Conservation (phyloP, 2,113 vertebrate genomes). For the Ctenomys sociabilis region DNA sequence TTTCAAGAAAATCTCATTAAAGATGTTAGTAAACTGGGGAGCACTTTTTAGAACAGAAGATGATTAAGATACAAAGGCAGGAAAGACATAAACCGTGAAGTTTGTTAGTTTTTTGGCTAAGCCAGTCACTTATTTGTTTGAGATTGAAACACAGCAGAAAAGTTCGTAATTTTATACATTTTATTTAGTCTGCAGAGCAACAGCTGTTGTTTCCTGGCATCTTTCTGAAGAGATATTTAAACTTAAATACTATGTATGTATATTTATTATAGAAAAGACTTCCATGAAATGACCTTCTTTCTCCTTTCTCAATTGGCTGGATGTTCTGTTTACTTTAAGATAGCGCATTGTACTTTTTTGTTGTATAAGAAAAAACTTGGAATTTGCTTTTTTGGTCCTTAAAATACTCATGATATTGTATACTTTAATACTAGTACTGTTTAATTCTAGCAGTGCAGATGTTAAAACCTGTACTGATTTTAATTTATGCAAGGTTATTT, state of each 20-base stretch:
- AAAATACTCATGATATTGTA: neutral
- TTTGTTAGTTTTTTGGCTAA: conserved; percentile 61
- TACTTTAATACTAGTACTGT: neutral
- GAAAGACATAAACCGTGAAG: conserved; percentile 61
- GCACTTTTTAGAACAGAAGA: conserved; percentile 75
- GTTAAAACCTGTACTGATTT: neutral
- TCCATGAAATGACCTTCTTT: conserved; percentile 64
- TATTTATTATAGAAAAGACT: conserved; percentile 44
- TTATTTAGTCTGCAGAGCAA: conserved; percentile 51
- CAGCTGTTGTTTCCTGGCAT: conserved; percentile 74
- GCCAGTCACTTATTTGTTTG: conserved; percentile 70
- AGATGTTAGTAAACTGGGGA: conserved; percentile 78
- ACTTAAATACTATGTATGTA: conserved; percentile 41
- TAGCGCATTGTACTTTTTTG: conserved; percentile 44
- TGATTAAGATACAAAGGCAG: conserved; percentile 73
- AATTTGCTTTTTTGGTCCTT: conserved; percentile 21
- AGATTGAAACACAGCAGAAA: conserved; percentile 59
- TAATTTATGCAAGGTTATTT: neutral
- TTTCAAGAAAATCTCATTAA: conserved; percentile 77
- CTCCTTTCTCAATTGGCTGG: conserved; percentile 30
- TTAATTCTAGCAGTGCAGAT: neutral
- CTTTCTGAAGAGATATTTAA: conserved; percentile 64
- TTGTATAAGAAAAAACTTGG: conserved; percentile 16
- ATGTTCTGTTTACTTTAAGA: neutral
- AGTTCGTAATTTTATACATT: conserved; percentile 74